Evolutionary conservation across 2,797 vertebrate genomes (phyloP).

Genomic region (Sebastes wilsoni): DNA sequence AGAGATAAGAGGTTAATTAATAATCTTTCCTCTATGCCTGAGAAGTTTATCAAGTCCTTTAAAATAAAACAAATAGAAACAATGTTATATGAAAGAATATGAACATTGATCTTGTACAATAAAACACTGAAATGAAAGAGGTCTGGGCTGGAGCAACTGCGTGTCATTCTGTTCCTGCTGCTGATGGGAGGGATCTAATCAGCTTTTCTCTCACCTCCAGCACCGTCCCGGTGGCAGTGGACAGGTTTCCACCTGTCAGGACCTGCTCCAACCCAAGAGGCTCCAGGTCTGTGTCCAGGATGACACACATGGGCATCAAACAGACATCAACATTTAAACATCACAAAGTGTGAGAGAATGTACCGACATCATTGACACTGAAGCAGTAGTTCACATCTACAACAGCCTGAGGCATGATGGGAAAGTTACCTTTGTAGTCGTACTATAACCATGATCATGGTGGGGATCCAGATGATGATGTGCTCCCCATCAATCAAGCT

Average conservation of each 20-base stretch:
- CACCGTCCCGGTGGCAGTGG: not conserved
- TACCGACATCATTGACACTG: not conserved
- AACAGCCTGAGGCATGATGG: slow-evolving; percentile 3
- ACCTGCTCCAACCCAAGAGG: not conserved
- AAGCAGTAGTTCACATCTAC: not conserved
- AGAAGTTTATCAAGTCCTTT: not conserved
- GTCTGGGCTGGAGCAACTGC: not conserved
- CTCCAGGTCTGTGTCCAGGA: not conserved
- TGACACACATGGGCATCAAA: not conserved
- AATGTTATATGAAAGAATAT: slow-evolving; percentile 1
- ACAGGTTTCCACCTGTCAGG: slow-evolving; percentile 17
- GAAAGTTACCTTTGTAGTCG: not conserved
- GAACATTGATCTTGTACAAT: not conserved
- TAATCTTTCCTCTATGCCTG: not conserved
- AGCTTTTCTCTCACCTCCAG: not conserved
- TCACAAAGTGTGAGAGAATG: not conserved
- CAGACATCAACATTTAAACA: not conserved
- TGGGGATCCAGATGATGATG: not conserved
- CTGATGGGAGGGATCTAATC: not conserved
- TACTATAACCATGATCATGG: not conserved
- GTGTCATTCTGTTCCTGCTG: not conserved
- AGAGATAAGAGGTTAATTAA: slow-evolving; percentile 28
- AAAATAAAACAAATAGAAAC: slow-evolving; percentile 23
- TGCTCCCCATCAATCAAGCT: slow-evolving; percentile 11
- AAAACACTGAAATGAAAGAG: not conserved